phyloP scores from a whole-genome alignment of 2,888 invertebrate species.

The Lingula anatina region DNA sequence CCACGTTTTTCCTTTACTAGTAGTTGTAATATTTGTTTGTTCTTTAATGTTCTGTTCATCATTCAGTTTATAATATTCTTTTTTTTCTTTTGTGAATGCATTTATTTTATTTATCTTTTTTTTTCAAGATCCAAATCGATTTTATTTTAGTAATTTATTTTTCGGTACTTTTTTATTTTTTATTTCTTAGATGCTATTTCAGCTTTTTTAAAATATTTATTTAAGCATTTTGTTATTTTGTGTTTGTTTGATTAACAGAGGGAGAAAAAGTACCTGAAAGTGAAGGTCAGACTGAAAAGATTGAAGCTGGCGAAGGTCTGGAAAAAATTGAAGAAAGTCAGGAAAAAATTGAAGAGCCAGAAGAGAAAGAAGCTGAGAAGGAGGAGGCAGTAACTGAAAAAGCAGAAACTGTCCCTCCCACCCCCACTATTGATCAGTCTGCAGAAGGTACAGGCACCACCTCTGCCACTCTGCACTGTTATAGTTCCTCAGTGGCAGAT shows the following conservation, averaged over 20 bases:
- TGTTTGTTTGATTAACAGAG: no score
- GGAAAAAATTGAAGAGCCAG: not conserved
- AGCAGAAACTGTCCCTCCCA: not conserved
- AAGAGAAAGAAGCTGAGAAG: slow-evolving; percentile 7
- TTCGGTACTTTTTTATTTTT: no score
- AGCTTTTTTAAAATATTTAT: no score
- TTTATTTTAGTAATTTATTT: no score
- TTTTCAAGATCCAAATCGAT: no score
- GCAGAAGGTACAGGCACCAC: no score
- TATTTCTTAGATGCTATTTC: no score
- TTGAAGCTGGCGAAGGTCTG: slow-evolving; percentile 3
- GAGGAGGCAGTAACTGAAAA: slow-evolving; percentile 3
- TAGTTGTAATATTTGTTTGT: no score
- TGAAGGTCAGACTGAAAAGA: not conserved
- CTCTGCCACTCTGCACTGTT: no score
- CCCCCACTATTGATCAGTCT: not conserved
- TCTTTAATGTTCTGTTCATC: not conserved
- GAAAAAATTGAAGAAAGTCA: not conserved
- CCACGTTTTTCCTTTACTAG: no score
- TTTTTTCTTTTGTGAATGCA: not conserved
- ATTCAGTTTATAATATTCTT: not conserved
- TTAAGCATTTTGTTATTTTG: no score
- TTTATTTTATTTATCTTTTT: not conserved
- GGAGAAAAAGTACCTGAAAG: not conserved
- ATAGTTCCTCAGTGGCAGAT: no score